phyloP scores from a whole-genome alignment of 1,140 invertebrate genomes.

The Berghia stephanieae region DNA sequence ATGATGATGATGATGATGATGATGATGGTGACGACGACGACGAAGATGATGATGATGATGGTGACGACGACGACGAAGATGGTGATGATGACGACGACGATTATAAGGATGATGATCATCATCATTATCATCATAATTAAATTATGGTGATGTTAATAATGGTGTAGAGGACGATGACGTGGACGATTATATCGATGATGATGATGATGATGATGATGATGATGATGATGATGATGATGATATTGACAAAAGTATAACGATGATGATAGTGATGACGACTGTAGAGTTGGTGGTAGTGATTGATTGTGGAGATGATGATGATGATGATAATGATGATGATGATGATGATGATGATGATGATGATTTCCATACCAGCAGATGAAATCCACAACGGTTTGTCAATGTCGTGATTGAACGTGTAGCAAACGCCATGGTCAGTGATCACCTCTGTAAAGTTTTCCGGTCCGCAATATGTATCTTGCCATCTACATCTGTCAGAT shows the following conservation, averaged over 20 bases:
- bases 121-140: no score
- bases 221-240: background rate
- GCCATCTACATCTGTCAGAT: no score
- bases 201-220: slow-evolving; percentile 10
- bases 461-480: no score
- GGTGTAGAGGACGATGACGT: background rate
- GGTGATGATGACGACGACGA: background rate
- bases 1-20: slow-evolving; percentile 4
- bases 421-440: background rate
- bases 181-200: background rate
- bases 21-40: background rate
- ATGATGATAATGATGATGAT: background rate
- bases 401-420: background rate
- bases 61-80: background rate
- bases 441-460: background rate
- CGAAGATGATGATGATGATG: background rate
- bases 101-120: background rate
- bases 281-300: slow-evolving; percentile 1
- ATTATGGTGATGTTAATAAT: slow-evolving; percentile 2
- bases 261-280: background rate
- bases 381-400: background rate
- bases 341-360: background rate
- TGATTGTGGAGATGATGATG: background rate
- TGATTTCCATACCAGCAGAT: background rate
- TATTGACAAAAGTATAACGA: background rate